Base-by-base conservation (phyloP, 1,140 invertebrate species). In the Contarinia nasturtii region DNA sequence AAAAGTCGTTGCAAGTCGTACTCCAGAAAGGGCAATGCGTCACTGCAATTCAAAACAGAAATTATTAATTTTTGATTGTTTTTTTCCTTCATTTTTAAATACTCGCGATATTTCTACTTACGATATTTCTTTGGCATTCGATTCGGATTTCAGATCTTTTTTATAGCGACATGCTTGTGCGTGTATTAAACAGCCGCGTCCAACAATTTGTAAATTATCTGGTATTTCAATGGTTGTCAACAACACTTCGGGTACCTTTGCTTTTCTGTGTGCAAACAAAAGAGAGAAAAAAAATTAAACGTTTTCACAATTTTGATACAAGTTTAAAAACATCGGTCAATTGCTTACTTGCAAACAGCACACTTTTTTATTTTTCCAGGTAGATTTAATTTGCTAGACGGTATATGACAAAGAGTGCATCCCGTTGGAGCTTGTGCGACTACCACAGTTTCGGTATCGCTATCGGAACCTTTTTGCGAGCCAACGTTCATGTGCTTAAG, bases 121-220 rank as follows among this genome's bases (percentile, higher is more conserved):
- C n/a, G 89, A 93, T 48, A 96, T 86, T 67, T 96, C 90, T 59
- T 92, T 85, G 2, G 92, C 92, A 59, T 86, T 88, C 2, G 82
- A 71, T 68, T 95, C 91, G 2, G 84, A 80, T 43, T 80, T 76
- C 8, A 79, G 64, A 54, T 90, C 87, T 49, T 77, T 75, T 55
- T 92, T 85, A 1, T 72, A 68, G 34, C 89, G 73, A 54, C 79
- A 84, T 7, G 89, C 81, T 52, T 84, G 79, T 1, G 81, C 79
- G 56, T 86, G 81, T 49, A 86, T 70, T 42, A 86, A 73, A 50
- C 79, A 80, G 5, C 83, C 84, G 44, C 73, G 71, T 11, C 85
- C 87, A n/a, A 75, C 74, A 2, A 77, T 74, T 7, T 75, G 73
- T 14, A 93, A 65, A 27, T 75, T 76, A 45, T 76, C 73, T 0